Evolutionary conservation across 1,140 invertebrate species (phyloP).

Genomic region (Lepeophtheirus salmonis): DNA sequence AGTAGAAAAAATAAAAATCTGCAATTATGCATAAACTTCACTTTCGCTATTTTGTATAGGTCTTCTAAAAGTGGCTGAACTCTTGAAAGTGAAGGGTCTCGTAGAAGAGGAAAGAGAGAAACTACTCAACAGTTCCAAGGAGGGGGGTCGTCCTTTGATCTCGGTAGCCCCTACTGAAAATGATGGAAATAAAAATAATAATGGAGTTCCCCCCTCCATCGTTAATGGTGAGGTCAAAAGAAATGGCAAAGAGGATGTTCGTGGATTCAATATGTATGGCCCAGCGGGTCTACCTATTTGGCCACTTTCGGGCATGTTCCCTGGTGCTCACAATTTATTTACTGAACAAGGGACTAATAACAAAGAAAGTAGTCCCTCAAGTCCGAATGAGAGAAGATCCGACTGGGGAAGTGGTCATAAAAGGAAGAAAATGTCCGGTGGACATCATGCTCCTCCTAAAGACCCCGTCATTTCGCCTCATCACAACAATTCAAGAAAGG

Average conservation of each 20-base stretch:
- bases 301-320: slow-evolving; percentile 17
- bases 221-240: neutral
- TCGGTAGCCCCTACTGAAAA: neutral
- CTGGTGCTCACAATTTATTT: slow-evolving; percentile 11
- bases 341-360: neutral
- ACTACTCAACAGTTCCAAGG: neutral
- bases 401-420: neutral
- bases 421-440: neutral
- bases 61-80: slow-evolving; percentile 77
- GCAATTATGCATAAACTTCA: neutral
- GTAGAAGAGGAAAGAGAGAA: slow-evolving; percentile 45
- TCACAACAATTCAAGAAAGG: neutral
- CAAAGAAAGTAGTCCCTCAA: neutral
- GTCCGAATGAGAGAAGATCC: neutral
- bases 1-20: too few species aligned
- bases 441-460: neutral
- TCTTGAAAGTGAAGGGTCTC: slow-evolving; percentile 74
- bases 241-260: neutral
- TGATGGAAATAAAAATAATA: slow-evolving; percentile 4
- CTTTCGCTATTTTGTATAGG: slow-evolving; percentile 33
- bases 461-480: neutral
- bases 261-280: neutral
- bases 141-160: neutral
- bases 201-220: neutral
- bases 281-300: slow-evolving; percentile 15